Base-by-base conservation (phyloP, 2,888 invertebrate genomes). In the Ennomos fuscantarius region DNA sequence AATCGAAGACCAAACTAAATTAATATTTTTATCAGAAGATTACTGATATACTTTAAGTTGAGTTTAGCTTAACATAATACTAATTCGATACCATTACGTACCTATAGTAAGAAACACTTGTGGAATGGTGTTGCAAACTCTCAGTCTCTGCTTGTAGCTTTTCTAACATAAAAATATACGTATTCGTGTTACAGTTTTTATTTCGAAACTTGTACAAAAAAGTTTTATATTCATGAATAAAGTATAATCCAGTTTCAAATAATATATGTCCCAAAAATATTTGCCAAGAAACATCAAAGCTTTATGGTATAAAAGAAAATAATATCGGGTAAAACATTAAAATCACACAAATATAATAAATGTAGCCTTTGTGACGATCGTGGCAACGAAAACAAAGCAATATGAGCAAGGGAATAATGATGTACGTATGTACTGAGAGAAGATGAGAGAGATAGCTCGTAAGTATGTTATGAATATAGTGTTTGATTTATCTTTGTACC, bases 341-440 rank as follows among this genome's bases (percentile, higher is more conserved):
- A 58, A 56, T 68, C 60, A 64, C 46, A 69, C 66, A 69, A 70
- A 70, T 59, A 67, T 68, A 66, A 65, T 64, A 68, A 66, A 55
- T 41, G 59, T 54, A 33, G 64, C 52, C 65, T 74, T 71, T 75
- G 66, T 66, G 55, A 65, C 60, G 58, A 62, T 64, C 65, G 62
- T 58, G 65, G 65, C 62, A 65, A 71, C 66, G 58, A 65, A 70
- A 72, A 72, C 67, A 73, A 67, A 70, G 65, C 35, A 54, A 64
- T 68, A 61, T 24, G 63, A 66, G 58, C 49, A 63, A 56, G 63
- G 63, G 55, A 58, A 63, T 72, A 75, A 72, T 64, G 57, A 52
- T 58, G 34, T 55, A 51, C n/a, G 12, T 43, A 36, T 10, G n/a
- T 34, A 31, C 34, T 24, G 24, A 6, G 34, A 41, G 48, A 40